Conservation (phyloP, 1,140 invertebrate genomes). For the Carposina sasakii region DNA sequence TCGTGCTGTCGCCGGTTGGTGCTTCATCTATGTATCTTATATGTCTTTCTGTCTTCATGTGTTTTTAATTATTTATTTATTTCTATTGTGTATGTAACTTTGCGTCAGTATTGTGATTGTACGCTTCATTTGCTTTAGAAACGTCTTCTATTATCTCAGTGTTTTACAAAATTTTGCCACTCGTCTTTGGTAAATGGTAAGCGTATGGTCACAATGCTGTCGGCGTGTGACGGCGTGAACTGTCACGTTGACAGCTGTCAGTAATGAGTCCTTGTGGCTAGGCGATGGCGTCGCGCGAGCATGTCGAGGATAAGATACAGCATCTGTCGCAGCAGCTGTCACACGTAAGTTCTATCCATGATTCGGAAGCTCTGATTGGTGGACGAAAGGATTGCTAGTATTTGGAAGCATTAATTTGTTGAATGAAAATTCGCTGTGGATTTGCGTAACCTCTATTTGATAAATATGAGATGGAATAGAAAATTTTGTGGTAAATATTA, state of each 20-base stretch:
- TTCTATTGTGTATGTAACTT: constrained; percentile 37
- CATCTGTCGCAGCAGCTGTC: constrained; percentile 77
- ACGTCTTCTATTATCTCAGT: not conserved
- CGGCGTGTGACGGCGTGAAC: constrained; percentile 29
- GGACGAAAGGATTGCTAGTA: too few relatives aligned
- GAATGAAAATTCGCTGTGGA: too few relatives aligned
- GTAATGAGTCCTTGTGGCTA: constrained; percentile 67
- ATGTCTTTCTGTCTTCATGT: constrained; percentile 41
- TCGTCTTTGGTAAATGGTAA: not conserved
- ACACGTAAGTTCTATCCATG: constrained; percentile 74
- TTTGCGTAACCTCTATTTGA: too few relatives aligned
- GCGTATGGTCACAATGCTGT: constrained; percentile 42
- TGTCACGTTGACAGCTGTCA: constrained; percentile 48
- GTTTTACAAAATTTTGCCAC: too few relatives aligned
- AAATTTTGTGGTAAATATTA: too few relatives aligned
- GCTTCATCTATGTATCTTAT: constrained; percentile 65
- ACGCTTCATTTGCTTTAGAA: constrained; percentile 27
- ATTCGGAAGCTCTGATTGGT: constrained; percentile 27
- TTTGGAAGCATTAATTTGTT: too few relatives aligned
- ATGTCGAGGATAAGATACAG: constrained; percentile 80
- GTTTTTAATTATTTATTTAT: constrained; percentile 51
- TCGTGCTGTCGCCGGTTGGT: constrained; percentile 61
- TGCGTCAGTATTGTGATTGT: constrained; percentile 56
- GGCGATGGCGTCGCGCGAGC: constrained; percentile 77
- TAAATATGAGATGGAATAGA: too few relatives aligned